Percentiles rank a stretch among this genome's conserved stretches.
Evolutionary conservation across 1,140 invertebrate species (phyloP).

Genomic region (Maconellicoccus hirsutus): DNA sequence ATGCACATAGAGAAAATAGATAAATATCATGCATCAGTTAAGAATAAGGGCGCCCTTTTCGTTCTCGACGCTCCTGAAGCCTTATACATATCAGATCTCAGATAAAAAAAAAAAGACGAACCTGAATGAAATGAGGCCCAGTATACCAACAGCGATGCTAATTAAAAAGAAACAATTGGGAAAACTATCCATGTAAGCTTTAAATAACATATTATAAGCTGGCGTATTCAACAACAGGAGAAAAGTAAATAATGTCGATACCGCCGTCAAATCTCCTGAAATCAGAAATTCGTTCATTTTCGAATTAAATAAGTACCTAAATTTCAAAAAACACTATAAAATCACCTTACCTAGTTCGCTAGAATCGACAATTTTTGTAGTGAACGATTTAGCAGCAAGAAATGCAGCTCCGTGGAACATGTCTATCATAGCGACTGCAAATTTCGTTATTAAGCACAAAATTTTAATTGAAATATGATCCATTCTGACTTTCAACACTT

Average conservation of each 20-base stretch:
- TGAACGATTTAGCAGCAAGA: conserved; percentile 25
- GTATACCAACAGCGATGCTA: not conserved
- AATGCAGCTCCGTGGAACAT: conserved; percentile 23
- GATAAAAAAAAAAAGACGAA: not conserved
- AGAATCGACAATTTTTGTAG: conserved; percentile 27
- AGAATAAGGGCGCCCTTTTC: too few species aligned
- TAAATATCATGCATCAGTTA: too few species aligned
- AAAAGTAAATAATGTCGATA: not conserved
- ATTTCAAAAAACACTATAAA: not conserved
- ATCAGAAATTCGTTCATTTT: too few species aligned
- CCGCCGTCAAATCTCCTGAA: not conserved
- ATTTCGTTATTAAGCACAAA: too few species aligned
- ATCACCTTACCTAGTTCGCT: conserved; percentile 25
- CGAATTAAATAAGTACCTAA: too few species aligned
- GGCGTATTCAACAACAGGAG: not conserved
- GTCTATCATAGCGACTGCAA: not conserved
- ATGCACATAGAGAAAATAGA: too few species aligned
- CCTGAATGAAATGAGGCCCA: not conserved
- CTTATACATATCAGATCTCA: too few species aligned
- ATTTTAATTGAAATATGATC: too few species aligned
- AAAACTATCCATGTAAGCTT: not conserved
- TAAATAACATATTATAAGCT: not conserved
- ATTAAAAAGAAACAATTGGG: not conserved
- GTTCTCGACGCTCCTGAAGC: too few species aligned
- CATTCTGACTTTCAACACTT: too few species aligned